Conservation (phyloP, 2,888 invertebrate species). For the Ophraella communa region DNA sequence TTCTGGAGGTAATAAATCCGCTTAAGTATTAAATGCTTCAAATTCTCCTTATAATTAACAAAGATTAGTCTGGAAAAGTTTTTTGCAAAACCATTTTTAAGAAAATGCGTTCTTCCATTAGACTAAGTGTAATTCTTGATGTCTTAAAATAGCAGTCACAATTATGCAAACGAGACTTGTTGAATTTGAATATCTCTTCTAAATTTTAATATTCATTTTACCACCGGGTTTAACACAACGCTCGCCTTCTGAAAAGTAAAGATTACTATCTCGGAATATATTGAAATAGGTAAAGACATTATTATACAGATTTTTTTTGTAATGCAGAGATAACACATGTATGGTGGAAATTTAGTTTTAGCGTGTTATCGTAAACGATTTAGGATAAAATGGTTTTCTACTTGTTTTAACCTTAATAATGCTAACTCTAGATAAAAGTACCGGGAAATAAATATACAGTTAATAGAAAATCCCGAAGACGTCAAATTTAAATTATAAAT, state of each 20-base stretch:
- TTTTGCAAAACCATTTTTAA: neutral
- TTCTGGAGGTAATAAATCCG: neutral
- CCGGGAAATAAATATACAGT: no score
- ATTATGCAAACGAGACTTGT: conserved; percentile 32
- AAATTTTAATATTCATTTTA: conserved; percentile 28
- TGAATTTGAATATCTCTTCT: conserved; percentile 28
- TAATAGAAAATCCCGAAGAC: no score
- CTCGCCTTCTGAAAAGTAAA: conserved; percentile 15
- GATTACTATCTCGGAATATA: conserved; percentile 17
- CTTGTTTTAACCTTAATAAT: no score
- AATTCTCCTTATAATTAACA: neutral
- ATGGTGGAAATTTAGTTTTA: neutral
- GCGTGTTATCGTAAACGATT: neutral
- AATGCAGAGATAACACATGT: neutral
- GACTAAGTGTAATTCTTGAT: conserved; percentile 17
- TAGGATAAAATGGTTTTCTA: neutral
- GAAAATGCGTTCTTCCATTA: conserved; percentile 12
- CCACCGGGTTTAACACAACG: conserved; percentile 15
- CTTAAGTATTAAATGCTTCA: neutral
- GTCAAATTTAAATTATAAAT: no score
- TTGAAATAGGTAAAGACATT: conserved; percentile 1
- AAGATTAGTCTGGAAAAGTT: neutral
- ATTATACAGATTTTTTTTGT: conserved; percentile 7
- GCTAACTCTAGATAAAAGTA: no score
- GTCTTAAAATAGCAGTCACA: conserved; percentile 28